Evolutionary conservation across 1,140 invertebrate species (phyloP), one percentile per base, ranked within the genome.

Genomic region (Bemisia tabaci): DNA sequence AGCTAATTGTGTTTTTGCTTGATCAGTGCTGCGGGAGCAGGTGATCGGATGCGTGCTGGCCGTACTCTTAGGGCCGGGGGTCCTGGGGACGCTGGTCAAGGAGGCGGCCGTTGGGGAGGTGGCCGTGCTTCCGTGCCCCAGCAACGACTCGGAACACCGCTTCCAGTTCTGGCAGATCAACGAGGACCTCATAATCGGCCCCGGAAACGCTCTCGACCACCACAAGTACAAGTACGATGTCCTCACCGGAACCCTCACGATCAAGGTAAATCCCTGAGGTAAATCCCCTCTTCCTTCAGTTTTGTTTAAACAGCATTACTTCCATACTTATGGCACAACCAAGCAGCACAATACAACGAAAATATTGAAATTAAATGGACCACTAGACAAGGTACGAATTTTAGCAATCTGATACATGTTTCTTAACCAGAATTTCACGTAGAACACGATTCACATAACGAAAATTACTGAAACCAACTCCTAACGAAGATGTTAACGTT

Each of bases 151-250:
- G 69, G 70, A 80, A 66, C 84, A 87, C 75, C 81, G 83, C 71
- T 87, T 87, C 70, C 81, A 85, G 79, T 85, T 85, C 72, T 87
- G 85, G 85, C 77, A 85, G 71, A 73, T 86, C 65, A 79, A 78
- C 62, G 77, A 81, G 65, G 78, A 79, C 70, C 68, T 72, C 25
- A 76, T 86, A 22, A 82, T 87, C 66, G 83, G 85, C 2, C 85
- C 85, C 58, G 82, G 82, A 58, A 85, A 84, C 78, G 68, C 74
- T 26, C 77, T 81, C 68, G 79, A 86, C 77, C 75, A 77, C 68
- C 77, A 77, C 11, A 87, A 87, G 78, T 86, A 85, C 71, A 85
- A 86, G 72, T 87, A 86, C 77, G 82, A 86, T 77, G 83, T 86
- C 2, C 76, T 86, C 39, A 84, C 84, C 61, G 85, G 85, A 69